A percentile compares a stretch with the other conserved stretches of the same genome.
Evolutionary conservation across 2,113 vertebrate species (phyloP).

Genomic region (Campylomormyrus numenius): DNA sequence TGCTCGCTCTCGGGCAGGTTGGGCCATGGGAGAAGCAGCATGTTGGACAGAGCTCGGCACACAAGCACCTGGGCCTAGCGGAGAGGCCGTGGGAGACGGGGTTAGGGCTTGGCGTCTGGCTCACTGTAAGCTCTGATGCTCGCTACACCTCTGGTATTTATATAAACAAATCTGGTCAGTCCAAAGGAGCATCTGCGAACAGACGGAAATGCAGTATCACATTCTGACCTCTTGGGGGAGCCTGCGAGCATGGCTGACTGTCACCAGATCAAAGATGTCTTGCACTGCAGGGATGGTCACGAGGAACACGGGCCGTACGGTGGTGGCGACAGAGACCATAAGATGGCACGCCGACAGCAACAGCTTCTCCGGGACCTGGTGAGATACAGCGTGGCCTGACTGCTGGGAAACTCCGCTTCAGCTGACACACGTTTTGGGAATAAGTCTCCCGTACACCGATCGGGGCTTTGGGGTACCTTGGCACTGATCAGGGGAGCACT

Average conservation of each 20-base stretch:
- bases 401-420: not conserved
- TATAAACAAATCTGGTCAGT: not conserved
- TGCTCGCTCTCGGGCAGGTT: constrained; percentile 86
- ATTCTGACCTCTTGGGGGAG: constrained; percentile 78
- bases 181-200: not conserved
- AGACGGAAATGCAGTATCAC: not conserved
- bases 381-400: not conserved
- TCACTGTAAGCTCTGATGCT: not conserved
- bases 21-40: constrained; percentile 87
- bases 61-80: constrained; percentile 84
- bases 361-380: constrained; percentile 90
- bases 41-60: constrained; percentile 85
- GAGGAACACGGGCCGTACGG: constrained; percentile 88
- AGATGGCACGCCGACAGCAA: constrained; percentile 87
- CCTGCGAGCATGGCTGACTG: constrained; percentile 73
- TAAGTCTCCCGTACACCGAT: not conserved
- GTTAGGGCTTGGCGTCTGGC: not conserved
- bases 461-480: constrained; percentile 66
- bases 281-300: constrained; percentile 84
- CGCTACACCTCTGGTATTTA: not conserved
- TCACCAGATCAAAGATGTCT: constrained; percentile 89
- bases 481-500: constrained; percentile 84
- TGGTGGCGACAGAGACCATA: constrained; percentile 86
- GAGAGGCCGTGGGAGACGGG: not conserved
- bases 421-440: not conserved